Evolutionary conservation across 1,140 invertebrate genomes (phyloP).

Genomic region (Dinoponera quadriceps): DNA sequence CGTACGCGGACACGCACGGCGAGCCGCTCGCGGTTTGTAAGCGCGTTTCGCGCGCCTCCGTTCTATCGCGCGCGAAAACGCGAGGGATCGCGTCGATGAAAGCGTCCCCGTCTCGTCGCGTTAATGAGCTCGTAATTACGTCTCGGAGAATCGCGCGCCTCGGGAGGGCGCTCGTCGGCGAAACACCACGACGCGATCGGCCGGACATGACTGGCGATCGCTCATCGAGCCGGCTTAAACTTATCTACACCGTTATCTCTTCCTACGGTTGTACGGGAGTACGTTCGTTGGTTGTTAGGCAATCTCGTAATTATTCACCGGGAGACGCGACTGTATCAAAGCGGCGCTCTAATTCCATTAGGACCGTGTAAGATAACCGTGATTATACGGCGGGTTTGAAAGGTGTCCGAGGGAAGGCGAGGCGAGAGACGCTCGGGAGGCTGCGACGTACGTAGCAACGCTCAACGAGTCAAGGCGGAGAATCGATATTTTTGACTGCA

Average conservation of each 20-base stretch:
- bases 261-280: background rate
- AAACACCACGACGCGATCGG: background rate
- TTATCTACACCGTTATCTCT: constrained; percentile 22
- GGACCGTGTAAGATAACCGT: constrained; percentile 73
- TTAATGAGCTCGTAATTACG: constrained; percentile 70
- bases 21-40: constrained; percentile 20
- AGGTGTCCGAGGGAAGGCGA: constrained; percentile 55
- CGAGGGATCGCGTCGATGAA: constrained; percentile 45
- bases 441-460: constrained; percentile 2
- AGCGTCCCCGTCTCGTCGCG: constrained; percentile 44
- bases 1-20: no score
- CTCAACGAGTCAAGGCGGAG: constrained; percentile 65
- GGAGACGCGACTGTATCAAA: constrained; percentile 70
- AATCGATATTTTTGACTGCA: constrained; percentile 83
- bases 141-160: constrained; percentile 20
- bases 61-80: constrained; percentile 12
- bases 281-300: constrained; percentile 54
- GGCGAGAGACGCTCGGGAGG: background rate
- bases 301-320: constrained; percentile 72
- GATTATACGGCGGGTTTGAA: constrained; percentile 72
- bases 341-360: constrained; percentile 76
- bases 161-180: background rate
- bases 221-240: background rate
- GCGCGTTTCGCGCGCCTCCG: constrained; percentile 12
- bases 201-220: background rate